These are phyloP conservation scores for Agrotis clavis DNA, from an alignment of 2,888 invertebrate genomes.

Conservation along the genomic window DNA sequence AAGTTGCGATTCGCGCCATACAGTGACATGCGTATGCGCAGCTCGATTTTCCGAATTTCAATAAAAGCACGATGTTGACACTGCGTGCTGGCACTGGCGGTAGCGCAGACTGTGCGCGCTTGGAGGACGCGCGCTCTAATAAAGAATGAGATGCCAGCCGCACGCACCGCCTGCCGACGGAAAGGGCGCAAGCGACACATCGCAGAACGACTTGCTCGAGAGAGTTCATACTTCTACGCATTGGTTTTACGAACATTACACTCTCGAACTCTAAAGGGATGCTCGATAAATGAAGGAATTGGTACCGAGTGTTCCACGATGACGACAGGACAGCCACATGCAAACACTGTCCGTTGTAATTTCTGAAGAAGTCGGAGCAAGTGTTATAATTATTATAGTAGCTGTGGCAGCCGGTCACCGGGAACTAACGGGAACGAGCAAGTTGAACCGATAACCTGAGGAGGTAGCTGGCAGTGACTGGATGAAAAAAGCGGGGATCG, in stretches of 20 bases:
- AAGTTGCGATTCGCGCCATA: not conserved
- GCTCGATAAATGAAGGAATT: not conserved
- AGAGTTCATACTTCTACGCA: not conserved
- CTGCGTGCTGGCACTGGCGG: not conserved
- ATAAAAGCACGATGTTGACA: not conserved
- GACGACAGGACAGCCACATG: not conserved
- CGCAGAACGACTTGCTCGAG: not conserved
- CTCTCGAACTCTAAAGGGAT: not conserved
- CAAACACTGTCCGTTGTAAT: not conserved
- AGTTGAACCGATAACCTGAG: no score
- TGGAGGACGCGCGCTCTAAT: conserved; percentile 17
- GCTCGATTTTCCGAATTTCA: not conserved
- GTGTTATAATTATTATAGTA: not conserved
- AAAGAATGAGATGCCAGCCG: conserved; percentile 11
- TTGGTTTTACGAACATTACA: not conserved
- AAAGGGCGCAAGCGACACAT: conserved; percentile 19
- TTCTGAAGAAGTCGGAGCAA: not conserved
- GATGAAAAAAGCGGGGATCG: no score
- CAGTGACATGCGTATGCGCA: not conserved
- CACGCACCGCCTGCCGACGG: not conserved
- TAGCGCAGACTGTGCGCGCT: conserved; percentile 19
- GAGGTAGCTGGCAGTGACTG: no score
- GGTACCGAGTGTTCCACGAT: not conserved
- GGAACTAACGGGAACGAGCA: not conserved
- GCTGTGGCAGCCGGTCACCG: not conserved